Conservation (phyloP, 2,113 vertebrate genomes). For the Puntigrus tetrazona region DNA sequence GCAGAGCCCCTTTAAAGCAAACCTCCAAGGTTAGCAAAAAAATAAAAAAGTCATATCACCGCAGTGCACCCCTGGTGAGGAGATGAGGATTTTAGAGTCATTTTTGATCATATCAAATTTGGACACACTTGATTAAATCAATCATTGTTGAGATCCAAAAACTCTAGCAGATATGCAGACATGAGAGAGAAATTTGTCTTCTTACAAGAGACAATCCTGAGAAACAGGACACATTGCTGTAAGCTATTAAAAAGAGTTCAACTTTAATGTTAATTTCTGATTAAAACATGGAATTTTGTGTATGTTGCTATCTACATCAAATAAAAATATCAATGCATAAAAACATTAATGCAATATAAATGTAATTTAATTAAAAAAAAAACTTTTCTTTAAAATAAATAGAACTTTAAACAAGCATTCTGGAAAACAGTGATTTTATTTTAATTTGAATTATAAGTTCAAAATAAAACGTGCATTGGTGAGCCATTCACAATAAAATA, state of each 20-base stretch:
- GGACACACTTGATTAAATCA: not conserved
- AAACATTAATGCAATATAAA: not conserved
- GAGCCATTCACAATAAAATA: not conserved
- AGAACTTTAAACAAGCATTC: too few relatives aligned
- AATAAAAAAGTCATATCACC: not conserved
- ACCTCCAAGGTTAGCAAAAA: not conserved
- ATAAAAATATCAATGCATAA: not conserved
- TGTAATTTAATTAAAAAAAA: not conserved
- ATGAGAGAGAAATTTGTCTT: not conserved
- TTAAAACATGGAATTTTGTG: not conserved
- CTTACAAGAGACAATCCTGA: not conserved
- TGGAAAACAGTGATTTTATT: too few relatives aligned
- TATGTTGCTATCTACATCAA: not conserved
- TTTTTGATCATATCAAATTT: not conserved
- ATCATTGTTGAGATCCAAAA: not conserved
- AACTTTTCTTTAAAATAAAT: too few relatives aligned
- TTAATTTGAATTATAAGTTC: not conserved
- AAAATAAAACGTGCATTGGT: not conserved
- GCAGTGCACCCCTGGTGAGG: not conserved
- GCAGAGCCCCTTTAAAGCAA: not conserved
- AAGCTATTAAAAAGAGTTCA: not conserved
- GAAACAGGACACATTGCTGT: not conserved
- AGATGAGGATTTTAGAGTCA: too few relatives aligned
- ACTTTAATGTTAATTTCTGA: not conserved
- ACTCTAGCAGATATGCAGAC: not conserved